phyloP scores from a whole-genome alignment of 2,888 invertebrate species.

The Morpho helenor region DNA sequence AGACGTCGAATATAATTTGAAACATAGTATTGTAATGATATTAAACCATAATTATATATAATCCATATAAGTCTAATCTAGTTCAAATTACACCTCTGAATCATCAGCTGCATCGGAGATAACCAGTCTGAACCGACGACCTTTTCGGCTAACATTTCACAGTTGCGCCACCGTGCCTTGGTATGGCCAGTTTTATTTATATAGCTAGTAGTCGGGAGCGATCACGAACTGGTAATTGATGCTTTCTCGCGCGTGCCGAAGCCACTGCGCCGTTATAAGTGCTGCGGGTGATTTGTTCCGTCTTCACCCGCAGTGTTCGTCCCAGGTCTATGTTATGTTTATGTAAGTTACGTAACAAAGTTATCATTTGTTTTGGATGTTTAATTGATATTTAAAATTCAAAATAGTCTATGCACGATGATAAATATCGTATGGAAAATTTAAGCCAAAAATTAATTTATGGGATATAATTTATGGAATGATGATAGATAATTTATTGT shows the following conservation, averaged over 20 bases:
- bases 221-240: constrained; percentile 76
- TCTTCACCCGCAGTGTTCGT: constrained; percentile 21
- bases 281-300: constrained; percentile 35
- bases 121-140: constrained; percentile 59
- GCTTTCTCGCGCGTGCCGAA: constrained; percentile 45
- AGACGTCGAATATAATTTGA: too few relatives aligned
- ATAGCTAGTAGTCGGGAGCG: constrained; percentile 72
- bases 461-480: too few relatives aligned
- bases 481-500: too few relatives aligned
- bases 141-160: constrained; percentile 67
- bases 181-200: constrained; percentile 69
- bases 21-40: too few relatives aligned
- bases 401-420: too few relatives aligned
- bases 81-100: constrained; percentile 19
- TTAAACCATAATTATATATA: too few relatives aligned
- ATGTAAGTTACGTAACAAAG: too few relatives aligned
- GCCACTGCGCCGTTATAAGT: constrained; percentile 42
- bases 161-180: constrained; percentile 66
- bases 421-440: too few relatives aligned
- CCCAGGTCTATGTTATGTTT: background rate
- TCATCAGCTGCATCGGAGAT: constrained; percentile 15
- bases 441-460: too few relatives aligned
- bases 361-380: too few relatives aligned
- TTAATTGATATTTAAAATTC: too few relatives aligned
- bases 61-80: constrained; percentile 13